These are phyloP conservation scores for Helleia helle DNA, from an alignment of 2,888 invertebrate species.

Conservation along the genomic window DNA sequence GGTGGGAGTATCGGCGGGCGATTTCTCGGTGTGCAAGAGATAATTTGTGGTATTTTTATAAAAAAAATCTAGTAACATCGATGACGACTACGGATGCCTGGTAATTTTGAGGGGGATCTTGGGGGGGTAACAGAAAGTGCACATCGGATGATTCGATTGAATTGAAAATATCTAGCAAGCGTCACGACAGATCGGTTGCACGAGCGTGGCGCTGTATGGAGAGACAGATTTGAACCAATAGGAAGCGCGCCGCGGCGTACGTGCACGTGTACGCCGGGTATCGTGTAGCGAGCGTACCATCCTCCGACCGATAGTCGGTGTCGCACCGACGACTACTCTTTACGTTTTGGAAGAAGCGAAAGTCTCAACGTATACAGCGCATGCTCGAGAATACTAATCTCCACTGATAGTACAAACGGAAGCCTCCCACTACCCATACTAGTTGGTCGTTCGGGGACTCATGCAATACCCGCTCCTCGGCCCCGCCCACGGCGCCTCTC, in stretches of 20 bases:
- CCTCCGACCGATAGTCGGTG: slow-evolving; percentile 67
- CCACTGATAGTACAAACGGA: slow-evolving; percentile 37
- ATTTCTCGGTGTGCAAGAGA: slow-evolving; percentile 17
- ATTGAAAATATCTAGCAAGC: slow-evolving; percentile 23
- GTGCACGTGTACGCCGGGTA: slow-evolving; percentile 2
- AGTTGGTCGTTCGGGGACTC: slow-evolving; percentile 14
- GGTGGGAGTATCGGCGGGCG: slow-evolving; percentile 9
- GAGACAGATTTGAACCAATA: slow-evolving; percentile 26
- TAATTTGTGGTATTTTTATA: slow-evolving; percentile 14
- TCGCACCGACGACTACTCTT: slow-evolving; percentile 34
- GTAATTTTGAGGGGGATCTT: slow-evolving; percentile 14
- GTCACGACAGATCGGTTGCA: slow-evolving; percentile 27
- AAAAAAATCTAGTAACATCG: slow-evolving; percentile 21
- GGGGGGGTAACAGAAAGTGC: slow-evolving; percentile 20
- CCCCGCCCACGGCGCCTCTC: slow-evolving; percentile 47
- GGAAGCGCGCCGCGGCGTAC: slow-evolving; percentile 7
- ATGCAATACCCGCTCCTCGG: slow-evolving; percentile 23
- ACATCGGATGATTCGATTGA: slow-evolving; percentile 17
- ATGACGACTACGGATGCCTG: slow-evolving; percentile 18
- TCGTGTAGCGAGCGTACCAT: slow-evolving; percentile 54
- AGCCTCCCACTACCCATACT: slow-evolving; percentile 32
- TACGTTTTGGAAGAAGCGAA: slow-evolving; percentile 58
- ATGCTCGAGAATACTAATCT: slow-evolving; percentile 63
- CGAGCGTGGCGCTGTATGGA: slow-evolving; percentile 37
- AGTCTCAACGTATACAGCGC: slow-evolving; percentile 69